These are phyloP conservation scores for Thumatha senex DNA, from an alignment of 2,888 invertebrate genomes.

Conservation along the genomic window DNA sequence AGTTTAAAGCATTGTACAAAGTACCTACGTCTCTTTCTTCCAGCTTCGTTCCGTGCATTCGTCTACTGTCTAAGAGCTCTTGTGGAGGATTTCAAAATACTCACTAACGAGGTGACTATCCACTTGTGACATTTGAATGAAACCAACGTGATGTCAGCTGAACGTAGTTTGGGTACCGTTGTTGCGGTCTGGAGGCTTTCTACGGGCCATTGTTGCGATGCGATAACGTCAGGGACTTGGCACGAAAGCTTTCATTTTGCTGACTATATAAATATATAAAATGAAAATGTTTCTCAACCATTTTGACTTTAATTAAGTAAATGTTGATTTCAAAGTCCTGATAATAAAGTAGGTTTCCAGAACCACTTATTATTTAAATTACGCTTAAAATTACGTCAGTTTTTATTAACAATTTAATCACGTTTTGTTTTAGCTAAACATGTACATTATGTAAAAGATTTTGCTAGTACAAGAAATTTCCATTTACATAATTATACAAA, in stretches of 20 bases:
- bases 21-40: constrained; percentile 2
- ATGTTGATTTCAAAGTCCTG: constrained; percentile 8
- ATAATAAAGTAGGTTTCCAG: constrained; percentile 7
- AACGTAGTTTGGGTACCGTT: constrained; percentile 28
- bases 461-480: neutral
- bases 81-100: constrained; percentile 45
- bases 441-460: neutral
- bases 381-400: neutral
- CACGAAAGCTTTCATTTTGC: constrained; percentile 10
- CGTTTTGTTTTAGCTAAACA: neutral
- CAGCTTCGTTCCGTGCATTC: constrained; percentile 24
- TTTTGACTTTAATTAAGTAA: constrained; percentile 14
- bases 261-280: constrained; percentile 10
- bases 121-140: constrained; percentile 54
- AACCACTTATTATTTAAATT: constrained; percentile 1
- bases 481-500: neutral
- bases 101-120: constrained; percentile 59
- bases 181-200: constrained; percentile 27
- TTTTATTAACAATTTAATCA: too few species aligned
- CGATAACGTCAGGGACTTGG: constrained; percentile 25
- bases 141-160: constrained; percentile 48
- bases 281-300: constrained; percentile 13
- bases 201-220: constrained; percentile 30
- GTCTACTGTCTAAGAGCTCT: constrained; percentile 39
- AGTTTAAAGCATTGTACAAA: too few species aligned